Percentiles rank a stretch among this genome's conserved stretches.
Conservation (phyloP, 1,140 invertebrate species). For the Drosophila nasuta region DNA sequence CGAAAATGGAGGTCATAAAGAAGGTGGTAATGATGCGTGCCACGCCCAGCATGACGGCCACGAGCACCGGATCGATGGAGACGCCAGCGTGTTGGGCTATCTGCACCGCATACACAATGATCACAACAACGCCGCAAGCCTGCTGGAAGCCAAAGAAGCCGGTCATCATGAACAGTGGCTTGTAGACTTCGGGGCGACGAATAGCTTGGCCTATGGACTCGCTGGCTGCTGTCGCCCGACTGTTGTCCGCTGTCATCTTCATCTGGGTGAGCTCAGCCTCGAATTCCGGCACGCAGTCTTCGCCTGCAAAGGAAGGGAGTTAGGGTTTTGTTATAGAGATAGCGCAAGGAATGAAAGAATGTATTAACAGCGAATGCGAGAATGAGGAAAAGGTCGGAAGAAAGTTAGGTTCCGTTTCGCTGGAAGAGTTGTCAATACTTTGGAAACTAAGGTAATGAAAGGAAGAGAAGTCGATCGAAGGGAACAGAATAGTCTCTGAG, state of each 20-base stretch:
- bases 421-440: no score
- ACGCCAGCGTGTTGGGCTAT: constrained; percentile 87
- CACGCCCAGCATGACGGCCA: constrained; percentile 87
- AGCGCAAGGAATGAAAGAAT: not conserved
- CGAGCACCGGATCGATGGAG: constrained; percentile 86
- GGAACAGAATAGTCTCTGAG: no score
- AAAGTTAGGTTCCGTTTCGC: no score
- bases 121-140: constrained; percentile 91
- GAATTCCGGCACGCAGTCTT: constrained; percentile 74
- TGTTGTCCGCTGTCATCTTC: constrained; percentile 66
- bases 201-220: constrained; percentile 73
- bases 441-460: no score
- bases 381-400: no score
- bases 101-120: constrained; percentile 91
- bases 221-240: constrained; percentile 60
- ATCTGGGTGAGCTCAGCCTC: constrained; percentile 78
- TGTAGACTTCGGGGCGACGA: constrained; percentile 85
- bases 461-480: no score
- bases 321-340: not conserved
- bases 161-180: constrained; percentile 89
- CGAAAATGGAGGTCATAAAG: constrained; percentile 86
- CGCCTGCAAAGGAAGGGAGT: constrained; percentile 28
- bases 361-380: no score
- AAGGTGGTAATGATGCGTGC: constrained; percentile 86
- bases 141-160: constrained; percentile 92